Percentiles rank a stretch among this genome's conserved stretches.
Conservation (phyloP, 1,140 invertebrate species). For the Drosophila nikananu region DNA sequence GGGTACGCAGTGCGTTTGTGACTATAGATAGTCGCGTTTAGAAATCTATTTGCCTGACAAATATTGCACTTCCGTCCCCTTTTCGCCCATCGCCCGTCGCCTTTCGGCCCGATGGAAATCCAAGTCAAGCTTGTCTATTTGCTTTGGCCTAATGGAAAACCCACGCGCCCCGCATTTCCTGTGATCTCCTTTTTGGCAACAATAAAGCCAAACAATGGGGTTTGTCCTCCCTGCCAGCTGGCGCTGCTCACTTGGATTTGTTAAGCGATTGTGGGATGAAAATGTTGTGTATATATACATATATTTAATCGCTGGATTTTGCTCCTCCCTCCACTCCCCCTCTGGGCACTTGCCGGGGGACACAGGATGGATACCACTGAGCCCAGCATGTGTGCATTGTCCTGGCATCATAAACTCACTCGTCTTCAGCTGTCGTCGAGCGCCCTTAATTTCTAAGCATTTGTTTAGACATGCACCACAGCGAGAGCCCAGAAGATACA, state of each 20-base stretch:
- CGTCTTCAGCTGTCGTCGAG: conserved; percentile 77
- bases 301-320: conserved; percentile 38
- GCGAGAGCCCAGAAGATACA: not conserved
- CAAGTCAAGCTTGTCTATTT: conserved; percentile 79
- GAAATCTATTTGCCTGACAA: conserved; percentile 76
- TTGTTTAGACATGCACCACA: conserved; percentile 68
- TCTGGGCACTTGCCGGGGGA: conserved; percentile 39
- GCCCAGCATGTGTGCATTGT: conserved; percentile 50
- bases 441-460: conserved; percentile 72
- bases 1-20: conserved; percentile 5
- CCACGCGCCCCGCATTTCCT: conserved; percentile 15
- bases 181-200: conserved; percentile 66
- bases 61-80: conserved; percentile 71
- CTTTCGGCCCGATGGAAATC: conserved; percentile 44
- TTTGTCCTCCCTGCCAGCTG: conserved; percentile 32
- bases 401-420: conserved; percentile 74
- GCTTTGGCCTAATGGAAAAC: conserved; percentile 69
- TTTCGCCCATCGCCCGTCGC: not conserved
- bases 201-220: conserved; percentile 61
- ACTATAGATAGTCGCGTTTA: conserved; percentile 57
- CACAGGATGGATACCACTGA: conserved; percentile 11
- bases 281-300: conserved; percentile 14
- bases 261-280: conserved; percentile 17
- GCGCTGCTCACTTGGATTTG: conserved; percentile 51
- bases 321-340: not conserved